These are phyloP conservation scores for Podiceps cristatus DNA, from an alignment of 2,113 vertebrate genomes.

Conservation along the genomic window DNA sequence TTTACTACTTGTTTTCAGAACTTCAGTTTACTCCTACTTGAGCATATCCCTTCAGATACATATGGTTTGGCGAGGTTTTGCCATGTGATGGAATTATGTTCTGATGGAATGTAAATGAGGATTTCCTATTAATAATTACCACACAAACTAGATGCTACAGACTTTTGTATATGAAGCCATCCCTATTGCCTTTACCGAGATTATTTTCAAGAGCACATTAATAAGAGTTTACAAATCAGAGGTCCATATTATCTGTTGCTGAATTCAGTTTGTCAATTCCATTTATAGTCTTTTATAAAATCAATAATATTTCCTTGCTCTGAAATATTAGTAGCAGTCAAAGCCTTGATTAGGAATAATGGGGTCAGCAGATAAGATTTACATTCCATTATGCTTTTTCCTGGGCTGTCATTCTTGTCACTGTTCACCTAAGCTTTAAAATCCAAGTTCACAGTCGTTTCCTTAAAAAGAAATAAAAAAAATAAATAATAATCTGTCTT, in stretches of 20 bases:
- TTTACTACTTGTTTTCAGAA: background rate
- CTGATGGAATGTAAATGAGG: background rate
- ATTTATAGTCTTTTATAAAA: background rate
- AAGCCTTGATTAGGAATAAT: background rate
- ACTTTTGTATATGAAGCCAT: background rate
- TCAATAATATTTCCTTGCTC: background rate
- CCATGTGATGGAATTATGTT: background rate
- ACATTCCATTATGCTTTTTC: background rate
- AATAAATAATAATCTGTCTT: background rate
- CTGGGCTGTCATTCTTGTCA: background rate
- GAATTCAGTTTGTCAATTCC: background rate
- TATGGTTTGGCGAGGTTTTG: background rate
- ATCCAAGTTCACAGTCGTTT: background rate
- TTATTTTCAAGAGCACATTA: background rate
- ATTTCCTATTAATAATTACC: background rate
- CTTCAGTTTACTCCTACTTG: background rate
- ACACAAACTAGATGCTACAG: background rate
- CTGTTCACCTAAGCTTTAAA: background rate
- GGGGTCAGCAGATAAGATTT: background rate
- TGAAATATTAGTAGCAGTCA: background rate
- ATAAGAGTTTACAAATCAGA: background rate
- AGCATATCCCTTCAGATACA: background rate
- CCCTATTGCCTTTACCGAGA: background rate
- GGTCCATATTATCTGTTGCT: background rate
- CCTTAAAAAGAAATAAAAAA: background rate